These are phyloP conservation scores for Pelecanoides urinatrix DNA, from an alignment of 2,113 vertebrate genomes.

Conservation along the genomic window DNA sequence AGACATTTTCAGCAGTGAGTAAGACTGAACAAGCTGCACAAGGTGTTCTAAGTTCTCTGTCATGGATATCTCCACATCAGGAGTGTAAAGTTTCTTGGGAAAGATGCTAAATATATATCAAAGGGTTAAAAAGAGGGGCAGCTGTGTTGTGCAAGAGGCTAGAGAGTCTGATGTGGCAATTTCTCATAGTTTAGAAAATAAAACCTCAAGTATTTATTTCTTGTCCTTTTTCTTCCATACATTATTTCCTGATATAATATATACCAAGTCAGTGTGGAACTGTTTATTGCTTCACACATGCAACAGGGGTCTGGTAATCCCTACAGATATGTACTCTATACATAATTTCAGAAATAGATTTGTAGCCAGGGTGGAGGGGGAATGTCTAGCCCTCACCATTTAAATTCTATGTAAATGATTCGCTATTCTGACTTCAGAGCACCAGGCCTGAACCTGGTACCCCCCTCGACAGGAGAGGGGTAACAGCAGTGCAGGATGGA, in stretches of 20 bases:
- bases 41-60: not conserved
- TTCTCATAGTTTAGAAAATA: not conserved
- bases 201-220: not conserved
- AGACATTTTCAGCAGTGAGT: not conserved
- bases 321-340: not conserved
- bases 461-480: too few species aligned
- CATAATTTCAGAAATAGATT: fast-evolving
- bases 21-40: not conserved
- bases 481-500: not conserved
- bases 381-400: not conserved
- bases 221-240: not conserved
- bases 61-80: fast-evolving
- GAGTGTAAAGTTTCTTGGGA: not conserved
- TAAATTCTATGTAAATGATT: not conserved
- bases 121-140: fast-evolving
- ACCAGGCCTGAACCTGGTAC: not conserved
- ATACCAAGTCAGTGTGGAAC: fast-evolving
- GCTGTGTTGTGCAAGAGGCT: not conserved
- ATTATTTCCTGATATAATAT: not conserved
- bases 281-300: not conserved
- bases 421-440: not conserved
- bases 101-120: not conserved
- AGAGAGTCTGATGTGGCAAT: not conserved
- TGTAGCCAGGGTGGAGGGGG: not conserved
- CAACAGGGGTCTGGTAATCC: not conserved